These are phyloP conservation scores for Tillus elongatus DNA, from an alignment of 2,888 invertebrate genomes.

Conservation along the genomic window DNA sequence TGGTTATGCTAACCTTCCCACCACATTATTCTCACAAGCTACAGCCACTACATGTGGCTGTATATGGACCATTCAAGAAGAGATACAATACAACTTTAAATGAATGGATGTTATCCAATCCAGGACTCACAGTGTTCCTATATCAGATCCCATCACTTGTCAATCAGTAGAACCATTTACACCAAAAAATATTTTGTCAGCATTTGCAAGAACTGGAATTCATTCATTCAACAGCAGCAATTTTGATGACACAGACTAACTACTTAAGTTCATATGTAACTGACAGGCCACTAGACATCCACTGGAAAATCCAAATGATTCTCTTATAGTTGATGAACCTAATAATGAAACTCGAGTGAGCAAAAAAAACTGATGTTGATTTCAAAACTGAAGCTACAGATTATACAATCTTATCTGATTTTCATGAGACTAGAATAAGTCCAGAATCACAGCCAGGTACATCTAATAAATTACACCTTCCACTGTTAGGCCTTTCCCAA, in stretches of 20 bases:
- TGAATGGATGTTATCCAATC: slow-evolving; percentile 31
- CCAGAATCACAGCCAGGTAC: slow-evolving; percentile 2
- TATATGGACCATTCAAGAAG: slow-evolving; percentile 12
- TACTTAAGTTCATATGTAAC: neutral
- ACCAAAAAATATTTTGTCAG: slow-evolving; percentile 2
- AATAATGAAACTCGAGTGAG: slow-evolving; percentile 1
- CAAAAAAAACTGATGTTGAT: neutral
- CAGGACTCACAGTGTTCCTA: slow-evolving; percentile 23
- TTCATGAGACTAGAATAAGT: neutral
- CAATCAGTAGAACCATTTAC: neutral
- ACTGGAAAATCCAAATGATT: neutral
- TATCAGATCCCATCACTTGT: slow-evolving; percentile 9
- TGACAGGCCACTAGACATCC: neutral
- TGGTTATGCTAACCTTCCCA: slow-evolving; percentile 34
- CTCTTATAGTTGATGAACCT: slow-evolving; percentile 1
- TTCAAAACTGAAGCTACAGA: slow-evolving; percentile 2
- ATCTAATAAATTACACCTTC: slow-evolving; percentile 3
- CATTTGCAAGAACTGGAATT: slow-evolving; percentile 5
- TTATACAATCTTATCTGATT: neutral
- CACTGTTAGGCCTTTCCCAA: slow-evolving; percentile 2
- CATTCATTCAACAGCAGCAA: slow-evolving; percentile 4
- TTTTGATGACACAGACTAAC: slow-evolving; percentile 1
- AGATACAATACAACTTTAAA: slow-evolving; percentile 15
- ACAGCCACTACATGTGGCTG: slow-evolving; percentile 28
- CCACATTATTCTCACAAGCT: slow-evolving; percentile 34